Percentiles rank a stretch among this genome's conserved stretches.
phyloP scores from a whole-genome alignment of 2,113 vertebrate genomes.

The Pseudorhombus dupliciocellatus region DNA sequence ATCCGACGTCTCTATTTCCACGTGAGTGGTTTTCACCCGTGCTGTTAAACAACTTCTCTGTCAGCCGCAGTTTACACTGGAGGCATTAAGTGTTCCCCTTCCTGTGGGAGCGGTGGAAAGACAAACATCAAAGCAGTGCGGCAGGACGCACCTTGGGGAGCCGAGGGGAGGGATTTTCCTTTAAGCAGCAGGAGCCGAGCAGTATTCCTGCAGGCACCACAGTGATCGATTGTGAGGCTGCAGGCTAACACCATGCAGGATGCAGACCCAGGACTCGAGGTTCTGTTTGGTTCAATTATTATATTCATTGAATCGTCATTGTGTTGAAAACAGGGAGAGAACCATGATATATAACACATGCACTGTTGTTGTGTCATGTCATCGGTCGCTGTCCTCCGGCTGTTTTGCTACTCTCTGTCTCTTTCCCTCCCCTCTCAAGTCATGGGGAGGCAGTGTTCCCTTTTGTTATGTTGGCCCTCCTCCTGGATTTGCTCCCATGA shows the following conservation, averaged over 20 bases:
- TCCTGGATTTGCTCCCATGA: constrained; percentile 66
- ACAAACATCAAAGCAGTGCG: constrained; percentile 26
- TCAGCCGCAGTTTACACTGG: constrained; percentile 1
- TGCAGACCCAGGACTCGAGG: constrained; percentile 26
- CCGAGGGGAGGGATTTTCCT: constrained; percentile 41
- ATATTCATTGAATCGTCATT: constrained; percentile 25
- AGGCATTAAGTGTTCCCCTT: constrained; percentile 2
- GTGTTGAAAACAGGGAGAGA: constrained; percentile 12
- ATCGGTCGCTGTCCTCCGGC: not conserved
- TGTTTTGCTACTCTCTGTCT: constrained; percentile 14
- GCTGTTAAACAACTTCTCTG: not conserved
- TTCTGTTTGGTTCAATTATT: constrained; percentile 12
- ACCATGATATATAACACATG: not conserved
- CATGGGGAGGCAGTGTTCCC: constrained; percentile 76
- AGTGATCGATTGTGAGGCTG: constrained; percentile 39
- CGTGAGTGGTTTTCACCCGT: constrained; percentile 5
- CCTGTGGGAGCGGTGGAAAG: constrained; percentile 23
- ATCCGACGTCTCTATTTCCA: not conserved
- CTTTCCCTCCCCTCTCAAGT: constrained; percentile 55
- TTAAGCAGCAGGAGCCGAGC: constrained; percentile 47
- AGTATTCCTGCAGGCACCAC: constrained; percentile 29
- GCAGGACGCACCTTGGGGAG: constrained; percentile 26
- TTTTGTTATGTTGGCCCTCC: constrained; percentile 72
- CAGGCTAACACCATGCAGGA: not conserved
- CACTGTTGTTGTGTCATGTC: not conserved